These are phyloP conservation scores for Madoqua kirkii DNA, from an alignment of 2,113 vertebrate species.

Conservation along the genomic window DNA sequence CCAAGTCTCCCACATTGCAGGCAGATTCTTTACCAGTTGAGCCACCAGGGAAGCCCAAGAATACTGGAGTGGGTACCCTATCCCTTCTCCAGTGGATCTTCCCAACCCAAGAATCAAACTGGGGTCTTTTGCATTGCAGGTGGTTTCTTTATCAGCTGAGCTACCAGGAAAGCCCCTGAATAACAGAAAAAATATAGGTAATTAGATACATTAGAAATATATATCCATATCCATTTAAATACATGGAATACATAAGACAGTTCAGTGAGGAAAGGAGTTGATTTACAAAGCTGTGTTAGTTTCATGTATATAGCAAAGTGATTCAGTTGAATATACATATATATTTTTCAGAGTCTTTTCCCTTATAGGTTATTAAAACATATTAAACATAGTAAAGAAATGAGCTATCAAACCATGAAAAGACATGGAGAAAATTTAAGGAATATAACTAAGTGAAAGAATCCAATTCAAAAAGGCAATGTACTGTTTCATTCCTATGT, in stretches of 20 bases:
- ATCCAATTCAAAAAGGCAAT: background rate
- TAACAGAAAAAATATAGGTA: background rate
- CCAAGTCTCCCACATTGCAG: background rate
- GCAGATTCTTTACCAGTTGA: rapidly evolving
- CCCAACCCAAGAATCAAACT: background rate
- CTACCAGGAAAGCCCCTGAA: background rate
- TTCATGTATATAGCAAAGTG: background rate
- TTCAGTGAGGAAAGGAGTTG: background rate
- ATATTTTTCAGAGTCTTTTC: background rate
- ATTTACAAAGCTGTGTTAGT: background rate
- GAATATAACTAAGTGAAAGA: background rate
- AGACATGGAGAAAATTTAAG: background rate
- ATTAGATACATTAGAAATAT: background rate
- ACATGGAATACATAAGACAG: background rate
- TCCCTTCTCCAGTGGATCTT: background rate
- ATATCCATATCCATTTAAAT: background rate
- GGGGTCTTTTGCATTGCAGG: background rate
- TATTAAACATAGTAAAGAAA: background rate
- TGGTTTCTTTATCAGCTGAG: background rate
- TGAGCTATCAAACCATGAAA: background rate
- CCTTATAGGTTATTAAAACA: background rate
- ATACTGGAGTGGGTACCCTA: background rate
- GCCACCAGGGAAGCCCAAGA: background rate
- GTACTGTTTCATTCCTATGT: background rate
- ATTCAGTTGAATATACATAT: background rate